Conservation (phyloP, 2,113 vertebrate genomes). For the Saiga tatarica region DNA sequence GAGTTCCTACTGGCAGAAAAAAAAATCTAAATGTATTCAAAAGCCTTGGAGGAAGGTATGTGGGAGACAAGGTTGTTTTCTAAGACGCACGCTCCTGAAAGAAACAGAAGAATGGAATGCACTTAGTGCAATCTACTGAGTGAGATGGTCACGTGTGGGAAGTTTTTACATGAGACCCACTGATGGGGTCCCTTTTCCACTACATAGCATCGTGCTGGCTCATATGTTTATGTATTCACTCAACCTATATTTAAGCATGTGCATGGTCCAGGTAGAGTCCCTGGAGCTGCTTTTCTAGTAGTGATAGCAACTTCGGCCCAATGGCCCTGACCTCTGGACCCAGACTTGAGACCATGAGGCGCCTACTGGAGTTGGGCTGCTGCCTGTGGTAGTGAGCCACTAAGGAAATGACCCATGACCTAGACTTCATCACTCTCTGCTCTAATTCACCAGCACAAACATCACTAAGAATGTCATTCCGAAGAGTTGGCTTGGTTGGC, state of each 20-base stretch:
- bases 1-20: not conserved
- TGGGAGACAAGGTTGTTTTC: not conserved
- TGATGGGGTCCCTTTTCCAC: not conserved
- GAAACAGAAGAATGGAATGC: not conserved
- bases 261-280: not conserved
- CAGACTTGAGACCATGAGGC: conserved; percentile 18
- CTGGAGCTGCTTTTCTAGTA: not conserved
- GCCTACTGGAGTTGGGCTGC: conserved; percentile 7
- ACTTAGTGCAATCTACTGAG: not conserved
- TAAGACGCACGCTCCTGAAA: not conserved
- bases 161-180: not conserved
- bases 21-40: not conserved
- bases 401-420: conserved; percentile 55
- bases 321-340: conserved; percentile 19
- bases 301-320: not conserved
- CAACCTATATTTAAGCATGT: not conserved
- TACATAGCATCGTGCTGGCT: not conserved
- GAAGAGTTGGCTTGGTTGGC: not conserved
- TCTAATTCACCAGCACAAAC: not conserved
- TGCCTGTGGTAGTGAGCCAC: conserved; percentile 29
- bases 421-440: not conserved
- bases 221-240: not conserved
- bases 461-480: not conserved
- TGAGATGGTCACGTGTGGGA: not conserved
- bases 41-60: not conserved